These are phyloP conservation scores for Chironex yamaguchii DNA, from an alignment of 30 jellyfish, hydroid and myxozoan genomes.

Conservation along the genomic window DNA sequence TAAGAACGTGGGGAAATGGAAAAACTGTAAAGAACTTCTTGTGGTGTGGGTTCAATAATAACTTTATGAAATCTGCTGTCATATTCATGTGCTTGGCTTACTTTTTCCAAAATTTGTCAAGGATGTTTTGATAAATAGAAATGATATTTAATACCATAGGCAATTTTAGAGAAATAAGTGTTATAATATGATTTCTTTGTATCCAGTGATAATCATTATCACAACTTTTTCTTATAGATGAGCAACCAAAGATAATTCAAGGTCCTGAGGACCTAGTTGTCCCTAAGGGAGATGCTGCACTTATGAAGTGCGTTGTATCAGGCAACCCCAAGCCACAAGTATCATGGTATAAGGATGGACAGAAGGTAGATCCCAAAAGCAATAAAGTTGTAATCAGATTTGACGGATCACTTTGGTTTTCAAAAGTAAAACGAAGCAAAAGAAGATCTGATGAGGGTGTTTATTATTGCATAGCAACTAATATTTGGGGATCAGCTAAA, in stretches of 20 bases:
- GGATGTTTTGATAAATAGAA: no score
- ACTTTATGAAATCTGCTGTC: no score
- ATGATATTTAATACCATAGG: no score
- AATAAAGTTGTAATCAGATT: background rate
- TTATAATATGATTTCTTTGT: no score
- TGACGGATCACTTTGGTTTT: conserved; percentile 44
- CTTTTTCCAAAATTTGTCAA: no score
- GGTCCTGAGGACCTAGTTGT: conserved; percentile 10
- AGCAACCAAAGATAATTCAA: background rate
- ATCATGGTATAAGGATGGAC: conserved; percentile 79
- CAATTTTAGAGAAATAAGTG: no score
- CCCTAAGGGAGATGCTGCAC: background rate
- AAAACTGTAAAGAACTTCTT: no score
- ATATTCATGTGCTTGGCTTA: no score
- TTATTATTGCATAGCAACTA: conserved; percentile 75
- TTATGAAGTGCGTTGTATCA: background rate
- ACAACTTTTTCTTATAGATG: background rate
- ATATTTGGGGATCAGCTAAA: conserved; percentile 64
- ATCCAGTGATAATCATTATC: no score
- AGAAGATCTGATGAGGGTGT: conserved; percentile 70
- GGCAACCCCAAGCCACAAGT: conserved; percentile 84
- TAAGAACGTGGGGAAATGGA: no score
- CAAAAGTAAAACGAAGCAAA: conserved; percentile 48
- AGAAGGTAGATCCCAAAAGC: conserved; percentile 17
- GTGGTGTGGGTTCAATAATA: no score